These are phyloP conservation scores for Solenopsis fugax DNA, from an alignment of 1,140 invertebrate genomes.

Conservation along the genomic window DNA sequence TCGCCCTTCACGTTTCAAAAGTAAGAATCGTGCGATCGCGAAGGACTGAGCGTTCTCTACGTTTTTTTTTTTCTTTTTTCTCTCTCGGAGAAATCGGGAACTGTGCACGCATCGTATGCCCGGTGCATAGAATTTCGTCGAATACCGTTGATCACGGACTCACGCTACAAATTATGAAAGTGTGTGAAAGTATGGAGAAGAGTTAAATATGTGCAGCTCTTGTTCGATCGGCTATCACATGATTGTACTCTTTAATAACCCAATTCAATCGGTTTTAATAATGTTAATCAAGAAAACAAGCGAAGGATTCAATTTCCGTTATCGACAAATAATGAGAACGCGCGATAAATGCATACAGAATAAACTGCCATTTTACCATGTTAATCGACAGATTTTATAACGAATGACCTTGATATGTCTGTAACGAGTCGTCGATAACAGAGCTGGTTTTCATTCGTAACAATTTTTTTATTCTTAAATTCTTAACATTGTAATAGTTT, in stretches of 20 bases:
- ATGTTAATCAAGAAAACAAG: conserved; percentile 15
- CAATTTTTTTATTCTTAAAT: conserved; percentile 20
- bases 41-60: background rate
- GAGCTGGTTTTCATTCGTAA: background rate
- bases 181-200: conserved; percentile 50
- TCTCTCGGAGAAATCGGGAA: conserved; percentile 10
- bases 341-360: background rate
- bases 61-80: conserved; percentile 11
- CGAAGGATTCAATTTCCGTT: conserved; percentile 36
- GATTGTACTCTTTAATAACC: conserved; percentile 38
- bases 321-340: conserved; percentile 29
- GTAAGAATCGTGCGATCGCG: background rate
- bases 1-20: background rate
- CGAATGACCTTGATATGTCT: background rate
- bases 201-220: conserved; percentile 24
- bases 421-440: background rate
- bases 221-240: background rate
- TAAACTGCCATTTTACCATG: background rate
- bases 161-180: conserved; percentile 54
- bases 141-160: conserved; percentile 18
- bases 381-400: conserved; percentile 34
- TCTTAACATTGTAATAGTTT: background rate
- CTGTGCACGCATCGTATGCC: background rate
- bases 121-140: conserved; percentile 51
- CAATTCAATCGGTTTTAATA: conserved; percentile 37